Evolutionary conservation across 2,113 vertebrate genomes (phyloP), one percentile per base, ranked within the genome.

Genomic region (Turdus rufiventris): DNA sequence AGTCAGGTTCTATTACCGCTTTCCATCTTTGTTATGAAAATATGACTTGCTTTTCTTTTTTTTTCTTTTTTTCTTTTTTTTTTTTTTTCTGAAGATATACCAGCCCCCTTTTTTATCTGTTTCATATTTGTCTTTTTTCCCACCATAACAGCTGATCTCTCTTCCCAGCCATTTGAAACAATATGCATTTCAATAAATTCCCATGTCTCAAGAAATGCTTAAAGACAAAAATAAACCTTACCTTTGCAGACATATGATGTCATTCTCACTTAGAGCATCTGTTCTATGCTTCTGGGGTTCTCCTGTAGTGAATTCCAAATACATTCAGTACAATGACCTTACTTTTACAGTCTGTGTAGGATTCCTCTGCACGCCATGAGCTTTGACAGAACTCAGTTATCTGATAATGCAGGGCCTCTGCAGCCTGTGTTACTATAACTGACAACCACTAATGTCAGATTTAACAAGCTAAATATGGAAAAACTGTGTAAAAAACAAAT

Each of bases 21-120:
- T 97, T 95, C 81, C 56, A 63, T 47, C 47, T 83, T 95, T 9
- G 4, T 89, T 84, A 67, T 24, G 72, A 91, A 91, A 78, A 91
- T 92, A 93, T 82, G 8, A 70, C 33, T n/a, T 87, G 25, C 7
- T 78, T 78, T 72, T 48, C 4, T 70, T 48, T 48, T 21, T 21
- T 21, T 23, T 43, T 36, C 90, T 80, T 26, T 28, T 90, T n/a
- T n/a, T n/a, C n/a, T n/a, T 78, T 78, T 72, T 48, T 4, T 70
- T 48, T 48, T 38, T 67, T 48, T 40, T n/a, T 25, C 40, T 89
- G 62, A 94, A 74, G n/a, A 56, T 73, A 83, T 82, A 68, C 71
- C 11, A 57, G n/a, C 10, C 15, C 48, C 4, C 11, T 67, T 38
- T 75, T 42, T 79, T 20, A 88, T 81, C 45, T 66, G 8, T 61